A percentile compares a stretch with the other conserved stretches of the same genome.
These are phyloP conservation scores for Pangasianodon hypophthalmus DNA, from an alignment of 2,113 vertebrate genomes.

Conservation along the genomic window DNA sequence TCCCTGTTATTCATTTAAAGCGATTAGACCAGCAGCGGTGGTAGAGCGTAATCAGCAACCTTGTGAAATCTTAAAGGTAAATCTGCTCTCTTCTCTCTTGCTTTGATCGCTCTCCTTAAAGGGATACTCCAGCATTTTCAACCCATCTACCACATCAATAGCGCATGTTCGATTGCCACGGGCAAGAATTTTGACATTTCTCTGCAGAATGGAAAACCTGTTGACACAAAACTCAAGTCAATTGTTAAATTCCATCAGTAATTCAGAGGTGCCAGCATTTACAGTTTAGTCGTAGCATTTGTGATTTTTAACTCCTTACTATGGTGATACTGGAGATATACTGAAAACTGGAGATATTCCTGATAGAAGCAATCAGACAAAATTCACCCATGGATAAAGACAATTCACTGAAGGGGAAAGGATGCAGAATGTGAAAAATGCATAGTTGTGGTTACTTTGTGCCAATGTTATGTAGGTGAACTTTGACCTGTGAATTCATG, in stretches of 20 bases:
- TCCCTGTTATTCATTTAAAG: not conserved
- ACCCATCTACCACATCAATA: not conserved
- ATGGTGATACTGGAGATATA: not conserved
- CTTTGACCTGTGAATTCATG: not conserved
- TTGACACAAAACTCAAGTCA: not conserved
- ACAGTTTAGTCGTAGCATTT: not conserved
- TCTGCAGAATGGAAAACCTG: not conserved
- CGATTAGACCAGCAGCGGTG: slow-evolving; percentile 4
- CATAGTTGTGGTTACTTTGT: not conserved
- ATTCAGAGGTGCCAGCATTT: not conserved
- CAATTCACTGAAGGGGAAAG: not conserved
- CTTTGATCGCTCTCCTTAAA: slow-evolving; percentile 31
- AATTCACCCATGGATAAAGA: not conserved
- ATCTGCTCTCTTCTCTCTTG: not conserved
- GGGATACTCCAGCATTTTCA: not conserved
- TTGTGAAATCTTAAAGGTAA: not conserved
- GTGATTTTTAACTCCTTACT: not conserved
- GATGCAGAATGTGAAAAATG: not conserved
- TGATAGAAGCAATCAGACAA: not conserved
- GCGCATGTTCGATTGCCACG: not conserved
- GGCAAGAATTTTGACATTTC: not conserved
- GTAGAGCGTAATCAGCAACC: not conserved
- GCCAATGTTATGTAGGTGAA: not conserved
- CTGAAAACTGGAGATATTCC: not conserved
- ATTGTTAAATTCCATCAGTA: no score